Conservation (phyloP, 23 tunicate species). For the Halocynthia roretzi region DNA sequence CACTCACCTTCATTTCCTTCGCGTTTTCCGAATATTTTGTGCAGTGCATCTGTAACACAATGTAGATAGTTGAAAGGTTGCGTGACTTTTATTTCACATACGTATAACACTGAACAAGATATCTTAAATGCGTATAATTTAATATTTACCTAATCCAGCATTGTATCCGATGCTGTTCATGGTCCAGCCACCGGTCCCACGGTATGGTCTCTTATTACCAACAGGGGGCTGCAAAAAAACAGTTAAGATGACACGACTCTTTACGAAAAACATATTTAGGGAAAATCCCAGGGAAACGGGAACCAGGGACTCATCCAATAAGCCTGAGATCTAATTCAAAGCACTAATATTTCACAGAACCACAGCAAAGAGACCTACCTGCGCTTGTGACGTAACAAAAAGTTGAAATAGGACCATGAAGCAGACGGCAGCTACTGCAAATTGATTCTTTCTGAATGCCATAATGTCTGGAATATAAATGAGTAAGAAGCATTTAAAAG, state of each 20-base stretch:
- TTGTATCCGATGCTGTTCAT: conserved; percentile 55
- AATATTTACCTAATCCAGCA: conserved; percentile 35
- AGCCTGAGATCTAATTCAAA: neutral
- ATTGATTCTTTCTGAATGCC: too few relatives aligned
- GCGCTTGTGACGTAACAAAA: conserved; percentile 10
- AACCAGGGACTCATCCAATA: neutral
- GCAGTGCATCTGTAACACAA: conserved; percentile 7
- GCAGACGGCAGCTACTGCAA: too few relatives aligned
- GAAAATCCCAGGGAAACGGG: neutral
- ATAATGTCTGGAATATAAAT: too few relatives aligned
- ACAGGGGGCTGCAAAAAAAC: neutral
- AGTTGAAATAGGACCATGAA: neutral
- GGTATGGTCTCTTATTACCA: conserved; percentile 20
- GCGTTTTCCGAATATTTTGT: conserved; percentile 7
- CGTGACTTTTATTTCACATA: neutral
- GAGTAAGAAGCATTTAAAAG: too few relatives aligned
- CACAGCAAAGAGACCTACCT: neutral
- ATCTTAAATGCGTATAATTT: too few relatives aligned
- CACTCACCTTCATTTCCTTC: conserved; percentile 1
- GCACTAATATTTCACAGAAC: neutral
- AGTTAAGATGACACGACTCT: neutral
- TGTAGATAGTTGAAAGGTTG: neutral
- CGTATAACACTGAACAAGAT: neutral
- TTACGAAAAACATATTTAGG: neutral
- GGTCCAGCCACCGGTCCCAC: conserved; percentile 51